phyloP scores from a whole-genome alignment of 1,140 invertebrate species.

The Drosophila pseudoananassae region DNA sequence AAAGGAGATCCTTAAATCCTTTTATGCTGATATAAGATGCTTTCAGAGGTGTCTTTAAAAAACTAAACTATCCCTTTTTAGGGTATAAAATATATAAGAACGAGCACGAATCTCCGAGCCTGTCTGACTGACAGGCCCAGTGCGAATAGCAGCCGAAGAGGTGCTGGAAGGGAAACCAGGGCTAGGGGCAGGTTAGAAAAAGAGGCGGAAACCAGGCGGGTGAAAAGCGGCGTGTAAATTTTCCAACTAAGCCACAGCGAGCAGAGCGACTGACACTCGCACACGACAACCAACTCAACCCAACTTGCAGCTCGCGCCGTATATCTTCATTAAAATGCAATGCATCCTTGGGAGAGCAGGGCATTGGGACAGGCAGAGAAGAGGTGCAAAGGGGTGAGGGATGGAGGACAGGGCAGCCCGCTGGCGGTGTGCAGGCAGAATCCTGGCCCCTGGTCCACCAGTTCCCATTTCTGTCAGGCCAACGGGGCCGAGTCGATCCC shows the following conservation, averaged over 20 bases:
- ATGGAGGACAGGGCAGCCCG: slow-evolving; percentile 7
- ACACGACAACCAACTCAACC: slow-evolving; percentile 15
- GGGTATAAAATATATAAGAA: slow-evolving; percentile 25
- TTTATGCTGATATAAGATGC: not conserved
- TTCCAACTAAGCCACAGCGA: slow-evolving; percentile 66
- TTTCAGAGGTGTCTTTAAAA: too few relatives aligned
- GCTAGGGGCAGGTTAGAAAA: slow-evolving; percentile 1
- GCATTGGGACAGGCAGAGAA: not conserved
- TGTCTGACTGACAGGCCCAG: slow-evolving; percentile 33
- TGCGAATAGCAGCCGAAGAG: slow-evolving; percentile 12
- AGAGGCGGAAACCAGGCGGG: slow-evolving; percentile 19
- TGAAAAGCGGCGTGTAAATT: slow-evolving; percentile 45
- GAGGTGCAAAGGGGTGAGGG: not conserved
- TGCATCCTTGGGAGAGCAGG: slow-evolving; percentile 62
- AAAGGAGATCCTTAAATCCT: not conserved
- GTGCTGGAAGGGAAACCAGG: not conserved
- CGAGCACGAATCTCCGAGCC: slow-evolving; percentile 24
- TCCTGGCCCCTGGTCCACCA: not conserved
- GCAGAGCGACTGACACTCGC: slow-evolving; percentile 43
- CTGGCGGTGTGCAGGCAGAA: slow-evolving; percentile 30
- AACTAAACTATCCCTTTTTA: not conserved
- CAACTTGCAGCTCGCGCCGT: slow-evolving; percentile 40
- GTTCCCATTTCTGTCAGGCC: slow-evolving; percentile 6
- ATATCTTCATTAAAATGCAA: slow-evolving; percentile 82
- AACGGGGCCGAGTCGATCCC: slow-evolving; percentile 21